These are phyloP conservation scores for Fragum whitleyi DNA, from an alignment of 2,888 invertebrate genomes.

Conservation along the genomic window DNA sequence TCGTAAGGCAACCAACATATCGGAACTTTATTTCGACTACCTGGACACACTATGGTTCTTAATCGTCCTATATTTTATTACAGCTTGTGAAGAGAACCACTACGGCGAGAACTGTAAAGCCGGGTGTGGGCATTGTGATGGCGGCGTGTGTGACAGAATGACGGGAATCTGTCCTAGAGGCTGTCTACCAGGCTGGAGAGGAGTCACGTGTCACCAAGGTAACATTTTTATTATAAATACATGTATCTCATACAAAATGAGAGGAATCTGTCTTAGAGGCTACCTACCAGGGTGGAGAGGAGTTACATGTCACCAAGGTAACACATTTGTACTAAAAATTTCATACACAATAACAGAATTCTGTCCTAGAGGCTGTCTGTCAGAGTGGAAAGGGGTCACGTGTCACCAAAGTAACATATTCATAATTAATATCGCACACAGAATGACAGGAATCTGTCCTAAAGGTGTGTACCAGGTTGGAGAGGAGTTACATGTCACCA, in stretches of 20 bases:
- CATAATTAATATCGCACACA: too few relatives aligned
- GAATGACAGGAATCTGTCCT: constrained; percentile 74
- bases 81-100: constrained; percentile 31
- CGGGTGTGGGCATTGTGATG: constrained; percentile 75
- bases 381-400: constrained; percentile 52
- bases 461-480: constrained; percentile 69
- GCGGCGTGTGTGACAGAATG: constrained; percentile 70
- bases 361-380: constrained; percentile 74
- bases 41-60: too few relatives aligned
- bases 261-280: constrained; percentile 76
- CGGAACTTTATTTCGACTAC: too few relatives aligned
- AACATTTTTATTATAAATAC: too few relatives aligned
- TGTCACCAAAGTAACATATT: constrained; percentile 66
- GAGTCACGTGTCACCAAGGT: constrained; percentile 65
- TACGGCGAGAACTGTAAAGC: constrained; percentile 73
- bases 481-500: constrained; percentile 56
- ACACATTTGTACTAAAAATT: too few relatives aligned
- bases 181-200: constrained; percentile 62
- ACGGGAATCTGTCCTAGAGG: constrained; percentile 77
- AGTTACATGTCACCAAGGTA: constrained; percentile 64
- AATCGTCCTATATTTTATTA: too few relatives aligned
- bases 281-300: constrained; percentile 63
- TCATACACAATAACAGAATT: constrained; percentile 72
- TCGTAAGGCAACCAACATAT: too few relatives aligned
- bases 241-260: too few relatives aligned